These are phyloP conservation scores for Pollenia labialis DNA, from an alignment of 2,888 invertebrate species.

Conservation along the genomic window DNA sequence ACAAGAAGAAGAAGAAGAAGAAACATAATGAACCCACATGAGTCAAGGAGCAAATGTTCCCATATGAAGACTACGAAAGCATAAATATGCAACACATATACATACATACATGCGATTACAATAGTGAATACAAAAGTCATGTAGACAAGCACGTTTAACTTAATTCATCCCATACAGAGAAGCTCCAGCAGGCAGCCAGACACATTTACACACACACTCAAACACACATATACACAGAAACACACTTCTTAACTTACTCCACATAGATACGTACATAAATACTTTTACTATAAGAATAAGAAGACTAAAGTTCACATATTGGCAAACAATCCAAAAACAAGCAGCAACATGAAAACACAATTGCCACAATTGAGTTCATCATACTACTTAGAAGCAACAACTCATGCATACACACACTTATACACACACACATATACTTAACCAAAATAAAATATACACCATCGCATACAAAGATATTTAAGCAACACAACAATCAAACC, in stretches of 20 bases:
- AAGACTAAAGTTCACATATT: conserved; percentile 73
- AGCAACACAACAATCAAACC: background rate
- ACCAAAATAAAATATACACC: background rate
- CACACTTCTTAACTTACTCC: background rate
- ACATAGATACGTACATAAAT: background rate
- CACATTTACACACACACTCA: conserved; percentile 10
- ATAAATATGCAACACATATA: conserved; percentile 6
- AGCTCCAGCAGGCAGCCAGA: conserved; percentile 18
- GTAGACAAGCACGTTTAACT: conserved; percentile 69
- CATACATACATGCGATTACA: background rate
- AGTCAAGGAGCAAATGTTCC: conserved; percentile 62
- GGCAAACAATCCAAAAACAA: conserved; percentile 69
- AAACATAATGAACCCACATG: conserved; percentile 48
- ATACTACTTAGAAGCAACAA: conserved; percentile 38
- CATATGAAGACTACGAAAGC: conserved; percentile 55
- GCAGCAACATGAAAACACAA: conserved; percentile 67
- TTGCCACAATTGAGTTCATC: conserved; percentile 73
- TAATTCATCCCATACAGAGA: conserved; percentile 39
- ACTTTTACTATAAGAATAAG: conserved; percentile 67
- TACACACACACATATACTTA: conserved; percentile 7
- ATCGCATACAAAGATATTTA: conserved; percentile 32
- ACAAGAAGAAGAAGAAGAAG: conserved; percentile 66
- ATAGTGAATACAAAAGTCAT: conserved; percentile 55
- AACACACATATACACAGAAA: background rate
- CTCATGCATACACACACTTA: conserved; percentile 11